phyloP scores from a whole-genome alignment of 92 coral and sea anemone genomes.

The Paramuricea clavata region DNA sequence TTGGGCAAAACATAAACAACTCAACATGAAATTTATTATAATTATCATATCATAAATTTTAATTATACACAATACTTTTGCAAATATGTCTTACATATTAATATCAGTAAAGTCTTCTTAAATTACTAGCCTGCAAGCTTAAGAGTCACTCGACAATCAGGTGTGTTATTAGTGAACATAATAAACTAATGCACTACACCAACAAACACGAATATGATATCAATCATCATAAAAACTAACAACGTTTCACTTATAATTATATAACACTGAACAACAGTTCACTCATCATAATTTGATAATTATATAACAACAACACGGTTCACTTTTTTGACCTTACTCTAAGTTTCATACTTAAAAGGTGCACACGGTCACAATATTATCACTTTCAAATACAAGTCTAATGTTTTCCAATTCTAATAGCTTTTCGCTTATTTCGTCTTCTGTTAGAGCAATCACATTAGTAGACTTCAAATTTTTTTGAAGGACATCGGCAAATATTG shows the following conservation, averaged over 20 bases:
- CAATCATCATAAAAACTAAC: neutral
- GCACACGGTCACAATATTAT: neutral
- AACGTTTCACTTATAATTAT: neutral
- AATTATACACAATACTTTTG: neutral
- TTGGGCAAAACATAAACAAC: too few relatives aligned
- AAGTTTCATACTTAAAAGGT: neutral
- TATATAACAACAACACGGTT: neutral
- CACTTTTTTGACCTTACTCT: neutral
- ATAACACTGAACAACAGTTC: neutral
- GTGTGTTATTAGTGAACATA: neutral
- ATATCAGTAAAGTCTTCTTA: neutral
- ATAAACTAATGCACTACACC: neutral
- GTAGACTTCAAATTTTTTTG: neutral
- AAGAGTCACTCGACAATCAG: neutral
- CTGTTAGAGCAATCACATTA: neutral
- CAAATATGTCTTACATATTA: neutral
- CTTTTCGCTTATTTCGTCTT: neutral
- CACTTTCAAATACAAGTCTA: neutral
- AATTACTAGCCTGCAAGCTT: neutral
- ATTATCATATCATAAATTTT: conserved; percentile 2
- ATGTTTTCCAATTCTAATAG: neutral
- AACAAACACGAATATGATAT: neutral
- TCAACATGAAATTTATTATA: neutral
- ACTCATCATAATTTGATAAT: neutral
- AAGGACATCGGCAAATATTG: neutral